These are phyloP conservation scores for Trypoxylus dichotomus DNA, from an alignment of 1,140 invertebrate genomes.

Conservation along the genomic window DNA sequence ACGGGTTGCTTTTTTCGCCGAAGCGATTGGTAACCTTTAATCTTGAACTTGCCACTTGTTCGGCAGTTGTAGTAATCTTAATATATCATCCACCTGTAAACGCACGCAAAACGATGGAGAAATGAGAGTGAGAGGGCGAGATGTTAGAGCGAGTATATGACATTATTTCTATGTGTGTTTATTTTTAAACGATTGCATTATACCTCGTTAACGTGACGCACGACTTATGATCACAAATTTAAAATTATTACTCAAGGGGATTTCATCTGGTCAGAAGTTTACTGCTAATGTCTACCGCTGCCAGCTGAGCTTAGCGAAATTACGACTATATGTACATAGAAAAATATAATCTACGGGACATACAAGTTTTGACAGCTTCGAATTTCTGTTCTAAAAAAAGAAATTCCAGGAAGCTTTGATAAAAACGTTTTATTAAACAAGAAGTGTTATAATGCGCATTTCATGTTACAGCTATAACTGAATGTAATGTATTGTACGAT, in stretches of 20 bases:
- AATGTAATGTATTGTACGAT: too few relatives aligned
- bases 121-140: neutral
- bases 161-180: conserved; percentile 2
- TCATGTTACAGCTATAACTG: too few relatives aligned
- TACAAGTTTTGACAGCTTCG: too few relatives aligned
- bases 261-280: neutral
- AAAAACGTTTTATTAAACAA: too few relatives aligned
- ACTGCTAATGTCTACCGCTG: neutral
- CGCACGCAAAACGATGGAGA: neutral
- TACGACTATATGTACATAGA: too few relatives aligned
- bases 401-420: too few relatives aligned
- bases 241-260: neutral
- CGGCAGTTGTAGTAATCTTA: neutral
- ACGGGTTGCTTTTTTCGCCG: neutral
- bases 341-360: too few relatives aligned
- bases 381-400: too few relatives aligned
- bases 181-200: neutral
- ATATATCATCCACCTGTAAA: conserved; percentile 16
- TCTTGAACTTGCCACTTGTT: conserved; percentile 22
- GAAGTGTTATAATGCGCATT: too few relatives aligned
- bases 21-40: neutral
- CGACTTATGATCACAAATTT: conserved; percentile 4
- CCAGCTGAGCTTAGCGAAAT: too few relatives aligned
- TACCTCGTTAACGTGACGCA: neutral
- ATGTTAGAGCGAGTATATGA: neutral